Percentiles rank a stretch among this genome's conserved stretches.
Conservation (phyloP, 2,113 vertebrate genomes). For the Equus przewalskii region DNA sequence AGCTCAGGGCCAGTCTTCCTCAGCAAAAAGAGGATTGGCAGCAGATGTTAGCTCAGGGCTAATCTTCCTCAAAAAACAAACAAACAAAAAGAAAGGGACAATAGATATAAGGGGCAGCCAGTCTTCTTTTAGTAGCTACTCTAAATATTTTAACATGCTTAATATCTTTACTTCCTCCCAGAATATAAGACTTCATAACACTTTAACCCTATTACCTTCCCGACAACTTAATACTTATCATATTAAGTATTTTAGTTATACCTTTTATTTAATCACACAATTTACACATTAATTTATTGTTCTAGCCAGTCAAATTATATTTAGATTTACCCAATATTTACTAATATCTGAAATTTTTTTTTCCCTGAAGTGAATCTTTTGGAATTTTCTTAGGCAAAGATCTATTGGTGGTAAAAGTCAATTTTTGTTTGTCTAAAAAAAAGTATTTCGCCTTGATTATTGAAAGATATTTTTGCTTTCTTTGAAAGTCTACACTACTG, state of each 20-base stretch:
- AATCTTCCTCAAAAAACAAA: too few species aligned
- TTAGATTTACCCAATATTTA: not conserved
- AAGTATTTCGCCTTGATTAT: constrained; percentile 10
- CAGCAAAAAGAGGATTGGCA: too few species aligned
- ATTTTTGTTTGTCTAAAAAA: constrained; percentile 10
- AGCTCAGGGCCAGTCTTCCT: too few species aligned
- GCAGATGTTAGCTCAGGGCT: too few species aligned
- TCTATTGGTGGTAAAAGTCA: not conserved
- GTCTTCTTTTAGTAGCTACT: not conserved
- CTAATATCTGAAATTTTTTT: not conserved
- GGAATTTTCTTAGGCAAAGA: not conserved
- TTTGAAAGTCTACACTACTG: constrained; percentile 31
- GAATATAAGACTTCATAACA: not conserved
- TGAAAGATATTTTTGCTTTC: constrained; percentile 43
- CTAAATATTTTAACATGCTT: not conserved
- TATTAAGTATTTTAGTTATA: not conserved
- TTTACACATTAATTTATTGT: not conserved
- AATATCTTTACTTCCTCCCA: not conserved
- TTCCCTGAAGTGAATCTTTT: not conserved
- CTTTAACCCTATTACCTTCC: not conserved
- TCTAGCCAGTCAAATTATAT: not conserved
- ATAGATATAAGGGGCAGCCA: not conserved
- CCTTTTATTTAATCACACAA: not conserved
- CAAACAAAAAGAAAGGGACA: not conserved
- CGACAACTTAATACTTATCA: not conserved